These are phyloP conservation scores for Galaxea fascicularis DNA, from an alignment of 92 coral and sea anemone species.

Conservation along the genomic window DNA sequence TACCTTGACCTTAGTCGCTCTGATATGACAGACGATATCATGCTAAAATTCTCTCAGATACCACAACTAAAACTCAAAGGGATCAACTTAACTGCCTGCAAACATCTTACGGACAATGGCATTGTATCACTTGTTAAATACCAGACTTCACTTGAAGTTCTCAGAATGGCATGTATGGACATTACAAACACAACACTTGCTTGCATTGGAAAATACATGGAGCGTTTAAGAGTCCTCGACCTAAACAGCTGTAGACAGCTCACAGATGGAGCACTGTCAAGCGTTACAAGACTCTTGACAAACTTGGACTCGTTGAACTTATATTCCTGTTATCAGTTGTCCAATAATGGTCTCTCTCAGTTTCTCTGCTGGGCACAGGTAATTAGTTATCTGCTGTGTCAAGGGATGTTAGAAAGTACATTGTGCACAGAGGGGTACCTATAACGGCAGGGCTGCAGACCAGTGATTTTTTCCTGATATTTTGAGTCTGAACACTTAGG, in stretches of 20 bases:
- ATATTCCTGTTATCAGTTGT: slow-evolving; percentile 87
- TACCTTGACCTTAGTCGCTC: slow-evolving; percentile 85
- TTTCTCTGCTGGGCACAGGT: slow-evolving; percentile 70
- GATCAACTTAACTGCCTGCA: slow-evolving; percentile 83
- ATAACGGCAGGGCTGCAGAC: too few species aligned
- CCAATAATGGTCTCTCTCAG: slow-evolving; percentile 64
- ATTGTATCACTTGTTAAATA: slow-evolving; percentile 77
- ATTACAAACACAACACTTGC: slow-evolving; percentile 77
- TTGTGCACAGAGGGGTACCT: too few species aligned
- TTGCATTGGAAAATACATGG: slow-evolving; percentile 78
- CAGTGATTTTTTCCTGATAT: too few species aligned
- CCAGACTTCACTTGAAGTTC: slow-evolving; percentile 66
- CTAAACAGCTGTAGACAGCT: slow-evolving; percentile 89
- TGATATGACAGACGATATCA: slow-evolving; percentile 80
- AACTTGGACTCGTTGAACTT: slow-evolving; percentile 72
- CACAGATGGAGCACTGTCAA: slow-evolving; percentile 73
- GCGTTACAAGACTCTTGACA: slow-evolving; percentile 41
- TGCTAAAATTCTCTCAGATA: slow-evolving; percentile 75
- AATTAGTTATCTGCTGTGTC: not conserved
- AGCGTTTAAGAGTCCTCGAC: slow-evolving; percentile 63
- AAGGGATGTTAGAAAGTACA: not conserved
- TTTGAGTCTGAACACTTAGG: too few species aligned
- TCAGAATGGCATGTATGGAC: slow-evolving; percentile 79
- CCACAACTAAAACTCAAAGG: slow-evolving; percentile 60
- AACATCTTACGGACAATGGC: slow-evolving; percentile 84